Conservation (phyloP, 2,888 invertebrate species). For the Cheilosia variabilis region DNA sequence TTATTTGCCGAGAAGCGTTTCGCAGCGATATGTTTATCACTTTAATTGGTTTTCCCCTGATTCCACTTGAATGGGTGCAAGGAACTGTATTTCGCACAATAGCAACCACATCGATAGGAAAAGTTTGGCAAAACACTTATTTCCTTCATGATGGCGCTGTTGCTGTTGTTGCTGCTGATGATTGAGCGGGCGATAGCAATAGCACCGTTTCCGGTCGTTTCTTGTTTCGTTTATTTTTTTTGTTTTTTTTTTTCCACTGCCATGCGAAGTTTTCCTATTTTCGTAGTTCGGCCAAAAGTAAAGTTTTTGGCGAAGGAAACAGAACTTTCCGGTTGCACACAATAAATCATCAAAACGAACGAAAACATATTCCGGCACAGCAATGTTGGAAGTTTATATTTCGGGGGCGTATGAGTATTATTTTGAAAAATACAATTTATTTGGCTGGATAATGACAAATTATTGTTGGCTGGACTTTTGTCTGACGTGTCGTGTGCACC, state of each 20-base stretch:
- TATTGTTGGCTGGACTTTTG: conserved; percentile 29
- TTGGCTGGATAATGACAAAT: conserved; percentile 48
- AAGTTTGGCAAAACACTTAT: conserved; percentile 49
- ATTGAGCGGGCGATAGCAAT: conserved; percentile 45
- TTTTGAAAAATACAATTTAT: conserved; percentile 17
- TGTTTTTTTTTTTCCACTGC: conserved; percentile 3
- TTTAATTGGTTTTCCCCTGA: conserved; percentile 61
- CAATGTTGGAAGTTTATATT: conserved; percentile 23
- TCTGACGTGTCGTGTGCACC: too few species aligned
- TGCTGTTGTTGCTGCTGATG: conserved; percentile 16
- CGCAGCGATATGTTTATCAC: conserved; percentile 57
- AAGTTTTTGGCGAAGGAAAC: conserved; percentile 37
- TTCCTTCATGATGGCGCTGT: conserved; percentile 20
- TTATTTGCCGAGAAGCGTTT: conserved; percentile 28
- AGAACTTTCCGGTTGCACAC: conserved; percentile 32
- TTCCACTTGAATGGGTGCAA: conserved; percentile 47
- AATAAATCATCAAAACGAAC: conserved; percentile 59
- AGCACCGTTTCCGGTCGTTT: conserved; percentile 18
- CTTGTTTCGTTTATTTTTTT: not conserved
- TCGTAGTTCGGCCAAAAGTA: conserved; percentile 10
- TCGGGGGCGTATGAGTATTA: conserved; percentile 40
- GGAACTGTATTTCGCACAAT: conserved; percentile 31
- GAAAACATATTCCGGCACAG: conserved; percentile 22
- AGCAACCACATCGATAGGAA: conserved; percentile 15
- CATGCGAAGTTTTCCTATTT: conserved; percentile 45